Conservation (phyloP, 2,113 vertebrate species). For the Osmerus mordax region DNA sequence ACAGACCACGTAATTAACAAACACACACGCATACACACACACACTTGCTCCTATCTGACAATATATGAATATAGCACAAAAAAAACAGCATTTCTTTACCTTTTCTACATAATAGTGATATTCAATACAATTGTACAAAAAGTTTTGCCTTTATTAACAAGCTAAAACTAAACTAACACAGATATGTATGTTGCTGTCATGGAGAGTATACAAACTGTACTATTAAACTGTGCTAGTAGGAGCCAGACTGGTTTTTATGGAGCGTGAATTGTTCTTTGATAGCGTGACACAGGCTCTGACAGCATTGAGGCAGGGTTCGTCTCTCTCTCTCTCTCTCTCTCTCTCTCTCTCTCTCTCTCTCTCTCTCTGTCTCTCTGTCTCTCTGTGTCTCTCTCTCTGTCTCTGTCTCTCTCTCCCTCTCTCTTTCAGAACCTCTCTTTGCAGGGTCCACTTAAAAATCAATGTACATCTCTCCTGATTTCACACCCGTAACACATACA, state of each 20-base stretch:
- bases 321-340: too few relatives aligned
- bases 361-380: too few relatives aligned
- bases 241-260: slow-evolving; percentile 46
- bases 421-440: slow-evolving; percentile 33
- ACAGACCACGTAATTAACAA: slow-evolving; percentile 79
- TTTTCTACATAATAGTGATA: slow-evolving; percentile 51
- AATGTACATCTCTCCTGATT: slow-evolving; percentile 39
- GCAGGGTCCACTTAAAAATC: slow-evolving; percentile 40
- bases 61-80: slow-evolving; percentile 74
- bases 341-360: too few relatives aligned
- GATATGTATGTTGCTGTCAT: slow-evolving; percentile 50
- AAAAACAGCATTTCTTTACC: slow-evolving; percentile 70
- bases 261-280: slow-evolving; percentile 41
- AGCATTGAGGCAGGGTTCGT: slow-evolving; percentile 22
- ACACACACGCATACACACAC: slow-evolving; percentile 50
- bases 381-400: too few relatives aligned
- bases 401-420: too few relatives aligned
- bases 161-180: neutral
- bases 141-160: slow-evolving; percentile 7
- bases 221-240: slow-evolving; percentile 34
- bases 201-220: slow-evolving; percentile 51
- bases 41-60: slow-evolving; percentile 77
- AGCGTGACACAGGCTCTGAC: slow-evolving; percentile 47
- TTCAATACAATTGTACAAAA: slow-evolving; percentile 37
- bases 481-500: slow-evolving; percentile 42